phyloP scores from a whole-genome alignment of 2,888 invertebrate species.

The Trichogramma dendrolimi region DNA sequence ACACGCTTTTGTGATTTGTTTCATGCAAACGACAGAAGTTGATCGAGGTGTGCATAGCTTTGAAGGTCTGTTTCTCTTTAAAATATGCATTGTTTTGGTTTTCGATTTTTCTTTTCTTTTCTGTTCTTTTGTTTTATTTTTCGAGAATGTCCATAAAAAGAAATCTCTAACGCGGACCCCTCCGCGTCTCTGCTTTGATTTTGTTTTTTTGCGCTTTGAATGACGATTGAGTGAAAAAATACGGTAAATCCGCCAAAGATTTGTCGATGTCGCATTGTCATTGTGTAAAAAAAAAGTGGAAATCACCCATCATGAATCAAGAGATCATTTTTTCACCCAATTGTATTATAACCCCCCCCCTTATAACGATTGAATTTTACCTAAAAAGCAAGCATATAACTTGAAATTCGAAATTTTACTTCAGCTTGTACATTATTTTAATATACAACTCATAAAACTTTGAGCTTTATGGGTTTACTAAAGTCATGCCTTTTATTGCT shows the following conservation, averaged over 20 bases:
- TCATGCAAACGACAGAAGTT: constrained; percentile 77
- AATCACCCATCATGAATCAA: background rate
- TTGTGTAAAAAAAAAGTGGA: constrained; percentile 9
- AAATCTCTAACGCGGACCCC: too few relatives aligned
- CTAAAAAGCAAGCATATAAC: too few relatives aligned
- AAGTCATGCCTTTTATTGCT: too few relatives aligned
- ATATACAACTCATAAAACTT: too few relatives aligned
- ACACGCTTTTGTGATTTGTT: constrained; percentile 57
- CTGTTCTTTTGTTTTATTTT: constrained; percentile 18
- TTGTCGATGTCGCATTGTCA: background rate
- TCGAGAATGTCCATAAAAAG: background rate
- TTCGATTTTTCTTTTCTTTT: constrained; percentile 15
- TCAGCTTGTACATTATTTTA: too few relatives aligned
- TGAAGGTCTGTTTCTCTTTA: constrained; percentile 69
- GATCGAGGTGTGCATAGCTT: constrained; percentile 90
- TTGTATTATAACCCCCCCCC: background rate
- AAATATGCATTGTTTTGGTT: constrained; percentile 32
- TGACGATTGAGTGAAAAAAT: too few relatives aligned
- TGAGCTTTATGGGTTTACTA: too few relatives aligned
- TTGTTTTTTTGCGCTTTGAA: background rate
- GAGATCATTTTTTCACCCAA: constrained; percentile 11
- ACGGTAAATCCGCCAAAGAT: too few relatives aligned
- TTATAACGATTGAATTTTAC: too few relatives aligned
- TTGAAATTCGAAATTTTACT: too few relatives aligned
- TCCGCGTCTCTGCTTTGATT: constrained; percentile 1